Base-by-base conservation (phyloP, 2,113 vertebrate species). In the Amphilophus citrinellus region DNA sequence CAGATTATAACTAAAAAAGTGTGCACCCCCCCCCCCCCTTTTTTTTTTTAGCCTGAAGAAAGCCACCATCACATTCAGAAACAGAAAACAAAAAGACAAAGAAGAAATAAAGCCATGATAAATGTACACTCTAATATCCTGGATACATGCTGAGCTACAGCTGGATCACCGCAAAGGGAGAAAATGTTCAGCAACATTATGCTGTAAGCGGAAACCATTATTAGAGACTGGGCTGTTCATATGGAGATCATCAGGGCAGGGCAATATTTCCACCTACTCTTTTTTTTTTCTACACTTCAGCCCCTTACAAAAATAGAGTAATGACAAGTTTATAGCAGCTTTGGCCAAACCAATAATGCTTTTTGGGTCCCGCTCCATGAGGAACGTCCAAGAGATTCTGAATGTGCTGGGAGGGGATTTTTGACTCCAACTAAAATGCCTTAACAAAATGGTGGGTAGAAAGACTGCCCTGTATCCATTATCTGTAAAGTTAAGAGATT, bases 171-270 rank as follows among this genome's bases (percentile, higher is more conserved):
- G 53, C 78, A 86, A 85, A 39, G 77, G 61, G 80, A 82, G 79
- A 91, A 87, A 85, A 85, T 71, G 82, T 90, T 93, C 80, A 88
- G 88, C 87, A 84, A 61, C 60, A 76, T 88, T 87, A 76, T 32
- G 83, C 71, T 90, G 93, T 85, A 91, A 95, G 88, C 50, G 68
- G 88, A 95, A 92, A 93, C 93, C 86, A 89, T 89, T 91, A 95
- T 93, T 92, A 89, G 80, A 91, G 89, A 61, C 84, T 57, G 18
- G 50, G 62, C 89, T 80, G 89, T 86, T 95, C 93, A 93, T 94
- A 93, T 94, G 92, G 88, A 93, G 92, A 77, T 90, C 89, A 95
- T 95, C 92, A 95, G 90, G 84, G 87, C 62, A 75, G 66, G 84
- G 86, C 84, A 24, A 60, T 61, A 85, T 90, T 88, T 94, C 87